Conservation (phyloP, 2,113 vertebrate genomes). For the Alexandromys fortis region DNA sequence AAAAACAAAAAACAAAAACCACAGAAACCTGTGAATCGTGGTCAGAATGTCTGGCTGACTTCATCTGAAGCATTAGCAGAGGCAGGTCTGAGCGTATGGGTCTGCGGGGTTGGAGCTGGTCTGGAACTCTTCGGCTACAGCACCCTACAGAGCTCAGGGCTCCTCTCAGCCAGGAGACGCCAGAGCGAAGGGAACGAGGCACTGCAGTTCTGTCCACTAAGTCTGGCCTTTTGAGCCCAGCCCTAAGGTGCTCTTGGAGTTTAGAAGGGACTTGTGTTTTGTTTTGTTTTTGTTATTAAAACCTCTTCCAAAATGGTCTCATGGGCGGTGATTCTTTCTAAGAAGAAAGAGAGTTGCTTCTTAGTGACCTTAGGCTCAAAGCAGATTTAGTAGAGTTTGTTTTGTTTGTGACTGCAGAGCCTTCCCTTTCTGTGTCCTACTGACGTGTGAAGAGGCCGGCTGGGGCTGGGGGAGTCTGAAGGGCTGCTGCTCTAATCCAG, state of each 20-base stretch:
- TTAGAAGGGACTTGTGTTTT: not conserved
- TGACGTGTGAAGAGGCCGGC: not conserved
- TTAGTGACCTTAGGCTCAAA: slow-evolving; percentile 25
- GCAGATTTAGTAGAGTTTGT: not conserved
- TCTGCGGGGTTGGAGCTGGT: not conserved
- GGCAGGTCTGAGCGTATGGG: not conserved
- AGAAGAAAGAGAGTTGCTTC: slow-evolving; percentile 52
- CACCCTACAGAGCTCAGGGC: not conserved
- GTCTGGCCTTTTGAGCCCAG: not conserved
- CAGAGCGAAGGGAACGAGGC: not conserved
- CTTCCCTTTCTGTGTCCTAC: not conserved
- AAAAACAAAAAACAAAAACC: too few species aligned
- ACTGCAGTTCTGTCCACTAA: not conserved
- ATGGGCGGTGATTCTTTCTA: slow-evolving; percentile 34
- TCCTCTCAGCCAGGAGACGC: not conserved
- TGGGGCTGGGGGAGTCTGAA: not conserved
- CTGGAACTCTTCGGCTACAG: not conserved
- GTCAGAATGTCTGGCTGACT: not conserved
- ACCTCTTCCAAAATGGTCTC: not conserved
- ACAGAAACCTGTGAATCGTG: not conserved
- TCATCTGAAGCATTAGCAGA: not conserved
- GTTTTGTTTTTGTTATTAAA: slow-evolving; percentile 11
- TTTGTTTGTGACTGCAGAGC: not conserved
- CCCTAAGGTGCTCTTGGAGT: not conserved
- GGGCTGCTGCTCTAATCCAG: not conserved